phyloP scores from a whole-genome alignment of 2,797 vertebrate species.

The Tamandua tetradactyla region DNA sequence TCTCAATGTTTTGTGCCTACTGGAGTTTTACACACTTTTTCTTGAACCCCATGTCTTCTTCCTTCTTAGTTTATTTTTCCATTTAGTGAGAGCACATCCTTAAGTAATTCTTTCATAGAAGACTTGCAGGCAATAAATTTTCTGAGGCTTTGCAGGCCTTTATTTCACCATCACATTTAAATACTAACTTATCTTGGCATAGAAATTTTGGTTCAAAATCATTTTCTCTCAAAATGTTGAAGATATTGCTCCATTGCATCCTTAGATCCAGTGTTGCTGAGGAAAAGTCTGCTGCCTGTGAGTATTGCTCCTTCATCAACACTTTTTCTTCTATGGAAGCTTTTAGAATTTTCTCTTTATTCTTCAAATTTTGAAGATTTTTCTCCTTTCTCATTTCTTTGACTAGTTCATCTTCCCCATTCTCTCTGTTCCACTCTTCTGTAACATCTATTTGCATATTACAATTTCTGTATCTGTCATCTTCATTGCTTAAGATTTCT shows the following conservation, averaged over 20 bases:
- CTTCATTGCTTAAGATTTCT: not conserved
- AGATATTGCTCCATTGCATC: conserved; percentile 42
- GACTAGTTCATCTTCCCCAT: not conserved
- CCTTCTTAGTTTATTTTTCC: not conserved
- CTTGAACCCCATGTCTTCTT: not conserved
- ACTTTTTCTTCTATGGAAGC: not conserved
- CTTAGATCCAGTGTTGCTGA: conserved; percentile 2
- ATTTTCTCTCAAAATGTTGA: conserved; percentile 39
- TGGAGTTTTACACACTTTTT: conserved; percentile 21
- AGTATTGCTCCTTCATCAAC: not conserved
- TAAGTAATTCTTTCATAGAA: conserved; percentile 39
- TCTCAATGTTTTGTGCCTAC: not conserved
- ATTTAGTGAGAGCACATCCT: not conserved
- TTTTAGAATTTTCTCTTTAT: not conserved
- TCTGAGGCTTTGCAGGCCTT: conserved; percentile 26
- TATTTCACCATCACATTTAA: conserved; percentile 57
- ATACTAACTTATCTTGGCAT: not conserved
- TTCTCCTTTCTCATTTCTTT: not conserved
- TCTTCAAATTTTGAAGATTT: not conserved
- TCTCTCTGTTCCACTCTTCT: not conserved
- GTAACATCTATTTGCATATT: not conserved
- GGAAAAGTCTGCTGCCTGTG: conserved; percentile 18
- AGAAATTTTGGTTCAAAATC: conserved; percentile 38
- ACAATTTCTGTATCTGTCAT: not conserved
- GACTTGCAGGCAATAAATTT: conserved; percentile 30